Evolutionary conservation across 2,797 vertebrate species (phyloP), one percentile per base, ranked within the genome.

Genomic region (Coregonus suidteri): DNA sequence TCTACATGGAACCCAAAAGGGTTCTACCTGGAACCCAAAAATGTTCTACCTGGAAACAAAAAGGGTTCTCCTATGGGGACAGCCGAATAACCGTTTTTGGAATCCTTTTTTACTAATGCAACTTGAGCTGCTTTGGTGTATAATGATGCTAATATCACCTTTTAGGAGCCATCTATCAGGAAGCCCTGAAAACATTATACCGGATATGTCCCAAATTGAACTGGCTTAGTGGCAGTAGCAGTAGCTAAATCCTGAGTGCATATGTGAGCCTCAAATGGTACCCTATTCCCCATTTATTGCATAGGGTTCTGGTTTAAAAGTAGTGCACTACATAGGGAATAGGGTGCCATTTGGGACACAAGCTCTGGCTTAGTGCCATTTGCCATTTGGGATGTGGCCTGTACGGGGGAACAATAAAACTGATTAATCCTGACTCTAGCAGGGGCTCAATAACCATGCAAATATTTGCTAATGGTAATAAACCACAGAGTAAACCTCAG

Each of bases 391-490:
- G 7, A 25, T 20, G 59, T 64, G 20, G 9, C 20, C 9, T 25
- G 59, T 3, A 3, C 11, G 15, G 16, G 16, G 20, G 59, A 18
- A 76, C 79, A 77, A 75, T 79, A 69, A 70, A 34, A 11, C 1
- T 2, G 5, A 64, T 64, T 25, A 25, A 18, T 25, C 5, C 11
- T 11, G 56, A 59, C 18, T 9, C 18, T 1, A 18, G 54, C 6
- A 1, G 25, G 59, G 15, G 37, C 0, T 31, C 54, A 76, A 62
- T 69, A 64, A 64, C 53, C 35, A 62, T 15, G 73, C 74, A 82
- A 77, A 82, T 73, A 79, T 51, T 68, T 37, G 69, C 6, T 51
- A 4, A 68, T 70, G 18, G 30, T 6, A 37, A 3, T 13, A 64
- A 56, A 52, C 3, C 18, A 2, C 7, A 11, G 64, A n/a, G 1